Evolutionary conservation across 2,113 vertebrate genomes (phyloP), one percentile per base, ranked within the genome.

Genomic region (Cryptotis parvus): DNA sequence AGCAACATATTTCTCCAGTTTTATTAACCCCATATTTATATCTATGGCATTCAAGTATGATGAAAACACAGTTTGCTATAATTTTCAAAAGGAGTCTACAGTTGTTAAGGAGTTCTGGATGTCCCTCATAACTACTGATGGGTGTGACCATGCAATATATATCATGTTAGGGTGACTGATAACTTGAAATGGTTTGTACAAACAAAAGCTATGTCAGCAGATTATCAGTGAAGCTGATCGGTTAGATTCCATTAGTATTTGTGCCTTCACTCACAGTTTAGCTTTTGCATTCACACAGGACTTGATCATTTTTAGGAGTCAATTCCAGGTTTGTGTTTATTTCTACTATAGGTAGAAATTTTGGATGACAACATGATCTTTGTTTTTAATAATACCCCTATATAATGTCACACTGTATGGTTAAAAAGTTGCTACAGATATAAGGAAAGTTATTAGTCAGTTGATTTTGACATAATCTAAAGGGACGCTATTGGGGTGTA

Each of bases 11-110:
- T 41, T 89, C 43, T 94, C n/a, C 82, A 80, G 11, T 72, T 92
- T 85, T 76, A 82, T 85, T 85, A 74, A 91, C 68, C 80, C 63
- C 41, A 73, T 45, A 31, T 93, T 81, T 91, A 76, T 85, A 39
- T 45, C 29, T 39, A 7, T 35, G 35, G 31, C 35, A 14, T 90
- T 80, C 7, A 18, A 95, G 22, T 26, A 10, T 83, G 55, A 68
- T 84, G 80, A 94, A 94, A 85, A 37, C 15, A 39, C 7, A 18
- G 29, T 15, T 90, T 89, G 75, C 70, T 82, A 69, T 90, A 84
- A 84, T 18, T 61, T 12, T 41, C 74, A 27, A 0, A 55, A 63
- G 75, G 69, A 76, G 33, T 7, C 10, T 35, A 31, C 72, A 29
- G 39, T 69, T 27, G 16, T 7, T 75, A 37, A 18, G 29, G 45